phyloP scores from a whole-genome alignment of 2,888 invertebrate species.

The Scaptomyza polygonia region DNA sequence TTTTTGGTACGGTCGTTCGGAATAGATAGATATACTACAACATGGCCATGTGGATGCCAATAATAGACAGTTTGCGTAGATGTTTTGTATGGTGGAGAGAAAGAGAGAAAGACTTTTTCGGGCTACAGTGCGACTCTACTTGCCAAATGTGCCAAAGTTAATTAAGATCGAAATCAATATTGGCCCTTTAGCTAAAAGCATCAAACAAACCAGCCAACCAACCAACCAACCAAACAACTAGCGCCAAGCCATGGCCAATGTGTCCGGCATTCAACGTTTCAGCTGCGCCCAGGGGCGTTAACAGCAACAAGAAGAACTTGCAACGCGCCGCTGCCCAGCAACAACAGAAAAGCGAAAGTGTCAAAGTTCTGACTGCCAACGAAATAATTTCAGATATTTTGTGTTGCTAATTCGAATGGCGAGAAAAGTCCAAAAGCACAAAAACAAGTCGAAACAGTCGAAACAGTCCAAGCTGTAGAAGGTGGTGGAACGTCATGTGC shows the following conservation, averaged over 20 bases:
- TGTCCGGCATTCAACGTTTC: conserved; percentile 61
- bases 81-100: neutral
- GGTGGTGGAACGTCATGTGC: conserved; percentile 9
- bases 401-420: conserved; percentile 77
- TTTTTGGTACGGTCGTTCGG: conserved; percentile 20
- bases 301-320: conserved; percentile 45
- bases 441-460: neutral
- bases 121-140: conserved; percentile 62
- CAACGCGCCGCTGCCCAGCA: conserved; percentile 50
- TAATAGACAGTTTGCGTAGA: neutral
- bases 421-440: neutral
- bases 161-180: conserved; percentile 83
- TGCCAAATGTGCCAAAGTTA: conserved; percentile 83
- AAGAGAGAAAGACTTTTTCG: conserved; percentile 10
- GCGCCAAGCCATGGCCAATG: conserved; percentile 41
- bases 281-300: conserved; percentile 66
- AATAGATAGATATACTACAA: conserved; percentile 17
- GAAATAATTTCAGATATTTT: conserved; percentile 79
- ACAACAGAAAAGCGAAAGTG: conserved; percentile 67
- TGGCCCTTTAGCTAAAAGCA: conserved; percentile 80
- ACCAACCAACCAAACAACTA: neutral
- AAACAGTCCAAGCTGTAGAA: conserved; percentile 21
- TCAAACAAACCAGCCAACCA: conserved; percentile 66
- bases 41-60: conserved; percentile 20
- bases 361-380: conserved; percentile 72